Base-by-base conservation (phyloP, 1,140 invertebrate species). In the Luehdorfia chinensis region DNA sequence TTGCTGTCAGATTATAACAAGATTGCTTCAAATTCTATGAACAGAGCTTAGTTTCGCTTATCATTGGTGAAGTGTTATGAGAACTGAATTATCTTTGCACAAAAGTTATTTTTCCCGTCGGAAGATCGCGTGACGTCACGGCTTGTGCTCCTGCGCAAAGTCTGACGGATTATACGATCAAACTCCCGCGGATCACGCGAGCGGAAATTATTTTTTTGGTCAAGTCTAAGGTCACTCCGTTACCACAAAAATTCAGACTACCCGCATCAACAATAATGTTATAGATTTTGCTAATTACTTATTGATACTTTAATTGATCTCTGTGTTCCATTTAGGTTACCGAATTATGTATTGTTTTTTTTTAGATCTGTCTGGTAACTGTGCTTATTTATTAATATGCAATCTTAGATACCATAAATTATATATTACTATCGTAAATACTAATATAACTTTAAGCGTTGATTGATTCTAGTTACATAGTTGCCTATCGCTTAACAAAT, bases 41-140 rank as follows among this genome's bases (percentile, higher is more conserved):
- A n/a, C n/a, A n/a, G n/a, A n/a, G n/a, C n/a, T n/a, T n/a, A n/a
- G n/a, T n/a, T n/a, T n/a, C n/a, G n/a, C n/a, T n/a, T n/a, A n/a
- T n/a, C n/a, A 9, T 43, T 19, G 27, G 53, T 34, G 45, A 49
- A 36, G n/a, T 43, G 9, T 43, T 43, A 16, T 43, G 13, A 41
- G 37, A 41, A 30, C 25, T 43, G 39, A 3, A 25, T 30, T 8
- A 19, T 13, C 31, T 33, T 45, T 49, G 64, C 53, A 56, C 62
- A 65, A 71, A 75, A 77, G 70, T 73, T 61, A 72, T 75, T 66
- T 27, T 75, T 71, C 73, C 66, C 69, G 76, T 59, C 72, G 71
- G 68, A 75, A 79, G 72, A 64, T 80, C 70, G 76, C 76, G 76
- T 80, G 76, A 75, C 69, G 76, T 75, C 74, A 75, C 70, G 76